Conservation (phyloP, 2,797 vertebrate species). For the Vespertilio murinus region DNA sequence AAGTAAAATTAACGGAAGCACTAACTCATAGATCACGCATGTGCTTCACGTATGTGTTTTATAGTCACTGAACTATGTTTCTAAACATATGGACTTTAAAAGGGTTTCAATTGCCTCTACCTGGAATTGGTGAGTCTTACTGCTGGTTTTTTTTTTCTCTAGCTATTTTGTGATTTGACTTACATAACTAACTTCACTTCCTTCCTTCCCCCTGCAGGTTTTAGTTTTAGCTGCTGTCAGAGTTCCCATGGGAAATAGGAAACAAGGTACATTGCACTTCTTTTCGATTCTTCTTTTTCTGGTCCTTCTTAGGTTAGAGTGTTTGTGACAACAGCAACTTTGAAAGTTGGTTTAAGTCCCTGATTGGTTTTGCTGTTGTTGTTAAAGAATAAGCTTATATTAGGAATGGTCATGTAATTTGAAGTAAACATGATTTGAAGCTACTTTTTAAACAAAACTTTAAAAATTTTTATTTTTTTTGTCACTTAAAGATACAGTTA, state of each 20-base stretch:
- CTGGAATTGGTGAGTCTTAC: neutral
- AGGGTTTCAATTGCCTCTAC: neutral
- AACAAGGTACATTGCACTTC: conserved; percentile 71
- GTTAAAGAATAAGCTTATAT: conserved; percentile 6
- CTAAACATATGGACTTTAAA: conserved; percentile 13
- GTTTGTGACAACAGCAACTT: neutral
- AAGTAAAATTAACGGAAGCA: neutral
- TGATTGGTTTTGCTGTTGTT: neutral
- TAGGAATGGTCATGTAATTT: neutral
- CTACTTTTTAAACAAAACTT: neutral
- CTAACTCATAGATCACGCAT: neutral
- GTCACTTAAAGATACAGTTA: neutral
- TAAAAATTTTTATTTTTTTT: neutral
- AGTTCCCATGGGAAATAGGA: conserved; percentile 76
- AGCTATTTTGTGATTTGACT: conserved; percentile 40
- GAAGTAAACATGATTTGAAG: neutral
- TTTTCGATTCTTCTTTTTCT: conserved; percentile 77
- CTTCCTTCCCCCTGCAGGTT: conserved; percentile 51
- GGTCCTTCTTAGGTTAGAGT: conserved; percentile 34
- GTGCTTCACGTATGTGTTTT: neutral
- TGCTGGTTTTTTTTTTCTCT: conserved; percentile 40
- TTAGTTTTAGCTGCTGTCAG: conserved; percentile 14
- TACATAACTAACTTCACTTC: conserved; percentile 64
- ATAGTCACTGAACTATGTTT: neutral
- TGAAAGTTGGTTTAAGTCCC: conserved; percentile 48